These are phyloP conservation scores for Miniopterus natalensis DNA, from an alignment of 2,113 vertebrate species.

Conservation along the genomic window DNA sequence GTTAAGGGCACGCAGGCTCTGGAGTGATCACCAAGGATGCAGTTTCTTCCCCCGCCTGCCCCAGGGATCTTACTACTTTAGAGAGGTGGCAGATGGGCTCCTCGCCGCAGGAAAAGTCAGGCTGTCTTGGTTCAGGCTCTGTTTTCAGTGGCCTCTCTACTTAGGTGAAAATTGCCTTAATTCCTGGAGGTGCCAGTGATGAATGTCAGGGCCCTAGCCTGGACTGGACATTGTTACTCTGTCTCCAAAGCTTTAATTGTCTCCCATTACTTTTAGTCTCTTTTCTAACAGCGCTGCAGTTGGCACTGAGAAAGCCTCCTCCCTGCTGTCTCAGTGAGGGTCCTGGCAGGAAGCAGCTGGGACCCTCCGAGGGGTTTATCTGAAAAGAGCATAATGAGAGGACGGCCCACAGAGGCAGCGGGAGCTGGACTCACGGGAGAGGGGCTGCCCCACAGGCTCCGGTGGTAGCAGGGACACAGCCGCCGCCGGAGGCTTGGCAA, in stretches of 20 bases:
- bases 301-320: background rate
- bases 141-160: background rate
- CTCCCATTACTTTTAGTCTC: background rate
- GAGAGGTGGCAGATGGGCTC: background rate
- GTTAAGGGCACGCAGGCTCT: background rate
- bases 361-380: background rate
- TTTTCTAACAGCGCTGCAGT: background rate
- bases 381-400: slow-evolving; percentile 1
- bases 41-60: background rate
- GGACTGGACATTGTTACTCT: background rate
- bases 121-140: background rate
- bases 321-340: background rate
- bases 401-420: background rate
- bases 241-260: background rate
- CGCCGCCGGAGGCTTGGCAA: background rate
- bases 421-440: background rate
- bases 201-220: background rate
- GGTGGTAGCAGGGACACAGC: background rate
- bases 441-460: background rate
- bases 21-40: background rate
- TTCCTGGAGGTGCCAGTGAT: background rate
- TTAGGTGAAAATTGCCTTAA: background rate
- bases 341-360: slow-evolving; percentile 15
- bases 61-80: background rate
- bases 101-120: background rate